Evolutionary conservation across 2,113 vertebrate genomes (phyloP).

Genomic region (Callithrix jacchus): DNA sequence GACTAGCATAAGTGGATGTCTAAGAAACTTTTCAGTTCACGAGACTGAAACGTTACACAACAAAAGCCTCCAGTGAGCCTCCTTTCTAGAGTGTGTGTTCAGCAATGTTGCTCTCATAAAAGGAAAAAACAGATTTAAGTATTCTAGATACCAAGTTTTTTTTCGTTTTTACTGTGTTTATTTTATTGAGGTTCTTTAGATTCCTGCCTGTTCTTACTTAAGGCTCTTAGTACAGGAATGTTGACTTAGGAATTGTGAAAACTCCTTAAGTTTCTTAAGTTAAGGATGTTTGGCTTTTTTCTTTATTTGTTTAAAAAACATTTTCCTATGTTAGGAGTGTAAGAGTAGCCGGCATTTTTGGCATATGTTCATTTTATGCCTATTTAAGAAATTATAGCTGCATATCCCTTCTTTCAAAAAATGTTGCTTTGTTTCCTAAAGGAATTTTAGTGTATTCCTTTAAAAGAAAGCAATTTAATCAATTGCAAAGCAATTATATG

Average conservation of each 20-base stretch:
- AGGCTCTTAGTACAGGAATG: conserved; percentile 81
- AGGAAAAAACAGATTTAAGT: conserved; percentile 61
- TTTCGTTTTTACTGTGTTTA: conserved; percentile 88
- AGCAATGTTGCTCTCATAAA: conserved; percentile 78
- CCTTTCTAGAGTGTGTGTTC: conserved; percentile 72
- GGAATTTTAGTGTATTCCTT: conserved; percentile 77
- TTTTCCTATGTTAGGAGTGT: conserved; percentile 82
- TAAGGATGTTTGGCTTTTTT: conserved; percentile 66
- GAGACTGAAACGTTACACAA: conserved; percentile 74
- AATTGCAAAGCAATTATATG: conserved; percentile 82
- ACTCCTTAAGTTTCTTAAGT: conserved; percentile 68
- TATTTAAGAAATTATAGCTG: conserved; percentile 76
- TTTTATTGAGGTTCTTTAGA: conserved; percentile 86
- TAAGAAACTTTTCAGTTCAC: conserved; percentile 77
- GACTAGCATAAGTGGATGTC: conserved; percentile 60
- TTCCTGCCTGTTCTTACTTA: conserved; percentile 84
- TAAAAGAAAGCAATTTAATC: conserved; percentile 80
- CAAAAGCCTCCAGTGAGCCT: conserved; percentile 75
- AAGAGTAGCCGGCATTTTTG: conserved; percentile 81
- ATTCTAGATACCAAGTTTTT: conserved; percentile 80
- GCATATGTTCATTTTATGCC: conserved; percentile 74
- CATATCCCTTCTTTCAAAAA: conserved; percentile 79
- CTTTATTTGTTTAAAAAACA: conserved; percentile 63
- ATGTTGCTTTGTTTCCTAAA: conserved; percentile 74
- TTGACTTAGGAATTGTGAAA: conserved; percentile 81